Conservation (phyloP, 2,888 invertebrate genomes). For the Willowsia nigromaculata region DNA sequence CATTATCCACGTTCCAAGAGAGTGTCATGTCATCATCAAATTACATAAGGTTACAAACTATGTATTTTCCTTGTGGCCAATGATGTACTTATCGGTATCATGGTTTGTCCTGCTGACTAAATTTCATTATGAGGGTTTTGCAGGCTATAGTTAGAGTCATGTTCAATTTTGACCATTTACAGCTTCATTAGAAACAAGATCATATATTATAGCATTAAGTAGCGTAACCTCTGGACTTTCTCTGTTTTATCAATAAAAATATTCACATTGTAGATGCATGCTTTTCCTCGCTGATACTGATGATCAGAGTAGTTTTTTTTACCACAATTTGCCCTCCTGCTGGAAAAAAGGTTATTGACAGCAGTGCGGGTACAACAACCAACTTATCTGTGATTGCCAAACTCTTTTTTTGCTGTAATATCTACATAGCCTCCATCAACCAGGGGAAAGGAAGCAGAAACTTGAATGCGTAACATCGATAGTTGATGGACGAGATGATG, state of each 20-base stretch:
- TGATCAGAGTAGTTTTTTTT: not conserved
- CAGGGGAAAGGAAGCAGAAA: not conserved
- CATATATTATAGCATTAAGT: too few relatives aligned
- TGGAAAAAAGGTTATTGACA: conserved; percentile 5
- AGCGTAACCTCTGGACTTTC: not conserved
- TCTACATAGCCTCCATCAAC: not conserved
- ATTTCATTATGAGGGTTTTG: too few relatives aligned
- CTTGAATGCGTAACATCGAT: too few relatives aligned
- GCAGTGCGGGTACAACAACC: not conserved
- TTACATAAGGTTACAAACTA: not conserved
- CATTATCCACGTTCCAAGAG: conserved; percentile 7
- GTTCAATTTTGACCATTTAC: too few relatives aligned
- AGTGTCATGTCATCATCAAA: not conserved
- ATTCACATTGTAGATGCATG: not conserved
- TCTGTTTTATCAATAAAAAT: conserved; percentile 6
- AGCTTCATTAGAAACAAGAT: too few relatives aligned
- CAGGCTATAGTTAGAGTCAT: too few relatives aligned
- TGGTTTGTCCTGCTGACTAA: too few relatives aligned
- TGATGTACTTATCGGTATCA: too few relatives aligned
- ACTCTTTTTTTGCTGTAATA: not conserved
- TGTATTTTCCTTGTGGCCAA: not conserved
- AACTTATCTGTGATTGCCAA: not conserved
- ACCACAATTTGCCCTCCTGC: not conserved
- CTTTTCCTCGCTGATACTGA: not conserved
- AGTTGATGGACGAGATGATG: too few relatives aligned